Conservation (phyloP, 2,113 vertebrate species). For the Chloropsis hardwickii region DNA sequence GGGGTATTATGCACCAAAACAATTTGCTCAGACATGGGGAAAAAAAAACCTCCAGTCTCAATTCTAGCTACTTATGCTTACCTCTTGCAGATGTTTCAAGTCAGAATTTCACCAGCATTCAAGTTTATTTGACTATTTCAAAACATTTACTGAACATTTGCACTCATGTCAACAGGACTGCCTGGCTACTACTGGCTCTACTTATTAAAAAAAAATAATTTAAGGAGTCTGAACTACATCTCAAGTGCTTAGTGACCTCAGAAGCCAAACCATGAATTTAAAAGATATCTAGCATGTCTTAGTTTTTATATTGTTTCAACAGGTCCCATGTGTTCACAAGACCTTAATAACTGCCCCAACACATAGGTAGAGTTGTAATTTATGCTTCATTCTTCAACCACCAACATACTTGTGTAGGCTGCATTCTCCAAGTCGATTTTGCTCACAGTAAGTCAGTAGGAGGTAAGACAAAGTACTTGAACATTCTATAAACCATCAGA, state of each 20-base stretch:
- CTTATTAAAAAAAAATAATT: background rate
- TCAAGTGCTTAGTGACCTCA: background rate
- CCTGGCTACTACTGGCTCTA: background rate
- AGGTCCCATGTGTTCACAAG: background rate
- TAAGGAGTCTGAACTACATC: background rate
- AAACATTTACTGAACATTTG: background rate
- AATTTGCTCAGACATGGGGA: background rate
- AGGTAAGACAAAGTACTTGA: background rate
- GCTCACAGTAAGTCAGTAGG: background rate
- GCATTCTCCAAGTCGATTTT: background rate
- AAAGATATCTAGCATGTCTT: background rate
- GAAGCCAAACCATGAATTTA: background rate
- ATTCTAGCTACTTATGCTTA: background rate
- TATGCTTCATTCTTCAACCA: background rate
- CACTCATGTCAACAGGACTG: background rate
- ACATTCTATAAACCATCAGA: slow-evolving; percentile 2
- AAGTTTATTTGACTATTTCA: background rate
- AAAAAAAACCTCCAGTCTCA: background rate
- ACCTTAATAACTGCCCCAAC: background rate
- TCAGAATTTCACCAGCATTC: background rate
- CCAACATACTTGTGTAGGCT: background rate
- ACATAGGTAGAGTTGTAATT: background rate
- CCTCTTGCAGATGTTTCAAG: background rate
- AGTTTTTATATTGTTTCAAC: background rate
- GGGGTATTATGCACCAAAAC: background rate